Base-by-base conservation (phyloP, 2,113 vertebrate genomes). In the Plecotus auritus region DNA sequence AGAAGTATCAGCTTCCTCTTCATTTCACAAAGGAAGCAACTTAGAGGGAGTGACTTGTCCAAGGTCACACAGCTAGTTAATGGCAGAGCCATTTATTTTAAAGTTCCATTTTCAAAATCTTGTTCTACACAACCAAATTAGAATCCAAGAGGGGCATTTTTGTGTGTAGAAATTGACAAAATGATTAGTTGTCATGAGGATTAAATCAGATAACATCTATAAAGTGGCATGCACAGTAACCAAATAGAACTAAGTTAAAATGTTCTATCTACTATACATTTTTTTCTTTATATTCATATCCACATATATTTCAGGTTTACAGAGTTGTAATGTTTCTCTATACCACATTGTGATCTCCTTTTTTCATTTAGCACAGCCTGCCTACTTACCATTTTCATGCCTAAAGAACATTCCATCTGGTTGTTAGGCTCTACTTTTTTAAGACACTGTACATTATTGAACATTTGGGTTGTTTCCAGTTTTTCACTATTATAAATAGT, bases 401-500 rank as follows among this genome's bases (percentile, higher is more conserved):
- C 45, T 59, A 49, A 78, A 80, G 49, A 96, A 49, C 56, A 64
- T 86, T 88, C 64, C 61, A 78, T 83, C 26, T 45, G 85, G 47
- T 85, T 7, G 17, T 28, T 74, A 88, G 72, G 26, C 56, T 91
- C 28, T 64, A 61, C 35, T 78, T 93, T 88, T 85, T 96, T 56
- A 16, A 83, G 80, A 91, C n/a, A 92, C 3, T 40, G 17, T 95
- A 37, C 26, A n/a, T 89, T 90, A 72, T 56, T n/a, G 47, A 95
- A 70, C 49, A 72, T 74, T 82, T 69, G 56, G 40, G 67, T 78
- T 70, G 40, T 45, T 95, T 83, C 59, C 22, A 42, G 32, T 26
- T 37, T 69, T 88, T 56, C 74, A 80, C 40, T 49, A 45, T 90
- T 89, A 49, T 88, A 96, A 82, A 88, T 35, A 95, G 83, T n/a